These are phyloP conservation scores for Acrocephalus scirpaceus DNA, from an alignment of 2,797 vertebrate species.

Conservation along the genomic window DNA sequence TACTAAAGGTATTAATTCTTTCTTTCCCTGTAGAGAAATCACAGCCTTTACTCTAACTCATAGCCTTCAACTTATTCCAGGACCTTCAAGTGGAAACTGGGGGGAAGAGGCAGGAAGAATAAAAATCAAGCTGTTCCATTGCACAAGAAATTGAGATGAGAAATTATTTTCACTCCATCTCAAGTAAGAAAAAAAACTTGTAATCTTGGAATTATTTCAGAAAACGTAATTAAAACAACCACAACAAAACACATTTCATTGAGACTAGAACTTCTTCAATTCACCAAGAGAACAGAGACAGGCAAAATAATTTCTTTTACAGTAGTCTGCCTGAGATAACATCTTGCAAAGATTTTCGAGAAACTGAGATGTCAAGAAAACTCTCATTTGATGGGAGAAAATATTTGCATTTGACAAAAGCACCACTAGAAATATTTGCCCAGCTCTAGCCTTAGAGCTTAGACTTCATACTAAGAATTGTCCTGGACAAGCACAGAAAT, in stretches of 20 bases:
- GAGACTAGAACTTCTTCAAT: background rate
- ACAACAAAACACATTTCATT: background rate
- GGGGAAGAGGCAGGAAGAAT: rapidly evolving
- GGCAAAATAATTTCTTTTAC: background rate
- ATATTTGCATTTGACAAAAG: background rate
- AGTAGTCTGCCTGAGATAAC: background rate
- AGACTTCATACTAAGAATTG: background rate
- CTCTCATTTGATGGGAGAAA: background rate
- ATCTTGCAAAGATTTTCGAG: background rate
- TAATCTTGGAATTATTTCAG: background rate
- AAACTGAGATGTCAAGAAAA: background rate
- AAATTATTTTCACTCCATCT: background rate
- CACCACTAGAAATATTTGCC: background rate
- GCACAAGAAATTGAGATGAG: background rate
- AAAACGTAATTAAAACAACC: background rate
- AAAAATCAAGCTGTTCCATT: background rate
- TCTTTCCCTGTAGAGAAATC: background rate
- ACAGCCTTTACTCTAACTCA: background rate
- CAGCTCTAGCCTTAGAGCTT: background rate
- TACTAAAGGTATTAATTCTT: background rate
- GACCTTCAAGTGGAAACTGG: background rate
- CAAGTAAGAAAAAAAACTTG: background rate
- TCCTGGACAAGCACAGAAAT: background rate
- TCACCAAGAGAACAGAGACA: background rate
- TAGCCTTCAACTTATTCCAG: background rate